Evolutionary conservation across 2,888 invertebrate genomes (phyloP).

Genomic region (Pediacus dermestoides): DNA sequence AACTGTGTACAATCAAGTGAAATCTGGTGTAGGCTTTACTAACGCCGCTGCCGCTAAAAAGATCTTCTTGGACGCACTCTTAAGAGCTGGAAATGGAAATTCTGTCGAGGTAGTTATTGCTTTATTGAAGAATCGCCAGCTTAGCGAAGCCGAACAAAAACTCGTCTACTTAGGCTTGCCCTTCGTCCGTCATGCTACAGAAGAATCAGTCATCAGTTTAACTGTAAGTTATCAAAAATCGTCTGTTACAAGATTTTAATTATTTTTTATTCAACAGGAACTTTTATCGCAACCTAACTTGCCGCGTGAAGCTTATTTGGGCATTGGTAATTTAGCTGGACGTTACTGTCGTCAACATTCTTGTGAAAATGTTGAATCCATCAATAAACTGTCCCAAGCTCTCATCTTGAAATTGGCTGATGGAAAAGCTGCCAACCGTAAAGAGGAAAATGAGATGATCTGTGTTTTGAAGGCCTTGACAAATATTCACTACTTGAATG

Average conservation of each 20-base stretch:
- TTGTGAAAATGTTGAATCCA: slow-evolving; percentile 59
- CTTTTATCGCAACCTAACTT: slow-evolving; percentile 59
- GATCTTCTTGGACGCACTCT: slow-evolving; percentile 76
- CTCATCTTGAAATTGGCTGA: slow-evolving; percentile 63
- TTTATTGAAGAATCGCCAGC: slow-evolving; percentile 63
- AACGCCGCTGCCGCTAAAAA: slow-evolving; percentile 62
- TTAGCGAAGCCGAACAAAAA: slow-evolving; percentile 57
- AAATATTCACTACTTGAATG: slow-evolving; percentile 68
- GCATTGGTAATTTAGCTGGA: slow-evolving; percentile 69
- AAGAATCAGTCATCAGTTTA: slow-evolving; percentile 56
- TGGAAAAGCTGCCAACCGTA: slow-evolving; percentile 61
- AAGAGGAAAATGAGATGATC: slow-evolving; percentile 66
- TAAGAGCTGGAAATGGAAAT: slow-evolving; percentile 74
- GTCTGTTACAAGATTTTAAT: not conserved
- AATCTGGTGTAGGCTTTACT: slow-evolving; percentile 52
- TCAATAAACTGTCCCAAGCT: slow-evolving; percentile 62
- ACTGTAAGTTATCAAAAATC: slow-evolving; percentile 44
- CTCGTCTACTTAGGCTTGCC: slow-evolving; percentile 67
- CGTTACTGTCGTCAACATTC: slow-evolving; percentile 66
- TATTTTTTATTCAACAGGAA: slow-evolving; percentile 46
- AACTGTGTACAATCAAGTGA: slow-evolving; percentile 64
- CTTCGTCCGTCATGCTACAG: slow-evolving; percentile 63
- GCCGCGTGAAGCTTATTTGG: slow-evolving; percentile 68
- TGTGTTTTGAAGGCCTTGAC: slow-evolving; percentile 77
- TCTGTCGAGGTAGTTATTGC: slow-evolving; percentile 68